These are phyloP conservation scores for Lordiphosa collinella DNA, from an alignment of 1,140 invertebrate genomes.

Conservation along the genomic window DNA sequence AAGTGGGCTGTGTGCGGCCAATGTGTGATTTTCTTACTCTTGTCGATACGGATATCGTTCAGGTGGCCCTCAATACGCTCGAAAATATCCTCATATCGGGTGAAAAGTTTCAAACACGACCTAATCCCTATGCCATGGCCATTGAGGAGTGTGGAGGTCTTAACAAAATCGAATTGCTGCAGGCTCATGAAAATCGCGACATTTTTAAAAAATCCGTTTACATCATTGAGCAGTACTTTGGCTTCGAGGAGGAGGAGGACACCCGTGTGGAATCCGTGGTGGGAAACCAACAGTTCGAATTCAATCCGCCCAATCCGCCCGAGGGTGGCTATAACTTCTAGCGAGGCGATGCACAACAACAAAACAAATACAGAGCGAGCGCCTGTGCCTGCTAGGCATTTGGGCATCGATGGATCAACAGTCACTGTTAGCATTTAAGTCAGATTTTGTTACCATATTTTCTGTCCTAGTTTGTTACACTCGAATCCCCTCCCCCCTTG, in stretches of 20 bases:
- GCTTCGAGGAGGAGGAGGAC: slow-evolving; percentile 94
- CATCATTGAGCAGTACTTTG: slow-evolving; percentile 97
- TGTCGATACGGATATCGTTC: too few relatives aligned
- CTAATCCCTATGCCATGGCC: too few relatives aligned
- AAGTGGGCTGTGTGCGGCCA: slow-evolving; percentile 92
- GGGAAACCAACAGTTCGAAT: too few relatives aligned
- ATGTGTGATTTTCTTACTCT: slow-evolving; percentile 96
- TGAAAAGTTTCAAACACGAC: too few relatives aligned
- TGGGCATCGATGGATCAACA: slow-evolving; percentile 26
- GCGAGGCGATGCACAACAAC: slow-evolving; percentile 22
- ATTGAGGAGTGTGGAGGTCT: too few relatives aligned
- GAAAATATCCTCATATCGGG: too few relatives aligned
- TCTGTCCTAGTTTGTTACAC: slow-evolving; percentile 6
- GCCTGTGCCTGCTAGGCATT: slow-evolving; percentile 3
- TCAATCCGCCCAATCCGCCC: slow-evolving; percentile 84
- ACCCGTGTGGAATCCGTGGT: slow-evolving; percentile 90
- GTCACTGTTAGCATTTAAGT: slow-evolving; percentile 68
- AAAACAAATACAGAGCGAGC: slow-evolving; percentile 10
- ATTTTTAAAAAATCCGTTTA: slow-evolving; percentile 98
- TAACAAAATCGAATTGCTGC: too few relatives aligned
- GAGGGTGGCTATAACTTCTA: slow-evolving; percentile 91
- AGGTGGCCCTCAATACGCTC: too few relatives aligned
- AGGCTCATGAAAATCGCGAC: too few relatives aligned
- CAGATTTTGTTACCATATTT: slow-evolving; percentile 29
- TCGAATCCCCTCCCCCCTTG: slow-evolving; percentile 1